Evolutionary conservation across 2,113 vertebrate species (phyloP).

Genomic region (Laterallus jamaicensis): DNA sequence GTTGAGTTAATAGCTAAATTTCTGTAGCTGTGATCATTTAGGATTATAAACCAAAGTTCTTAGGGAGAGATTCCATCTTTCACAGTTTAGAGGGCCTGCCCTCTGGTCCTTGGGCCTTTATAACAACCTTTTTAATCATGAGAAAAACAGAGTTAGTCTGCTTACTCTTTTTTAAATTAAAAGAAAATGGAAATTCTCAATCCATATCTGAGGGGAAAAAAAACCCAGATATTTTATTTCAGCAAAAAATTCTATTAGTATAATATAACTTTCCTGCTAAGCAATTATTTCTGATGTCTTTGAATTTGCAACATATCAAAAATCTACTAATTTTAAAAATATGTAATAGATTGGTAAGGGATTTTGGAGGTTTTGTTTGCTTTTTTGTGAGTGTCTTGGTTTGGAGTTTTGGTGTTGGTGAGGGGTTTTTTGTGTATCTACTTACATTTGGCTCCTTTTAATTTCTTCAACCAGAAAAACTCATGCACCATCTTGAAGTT

Average conservation of each 20-base stretch:
- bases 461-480: neutral
- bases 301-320: neutral
- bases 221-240: neutral
- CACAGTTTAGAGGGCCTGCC: neutral
- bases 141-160: neutral
- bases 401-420: too few relatives aligned
- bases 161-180: neutral
- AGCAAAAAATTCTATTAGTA: neutral
- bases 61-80: neutral
- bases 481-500: neutral
- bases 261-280: neutral
- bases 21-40: neutral
- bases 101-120: neutral
- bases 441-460: neutral
- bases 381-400: neutral
- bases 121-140: neutral
- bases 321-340: neutral
- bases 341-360: neutral
- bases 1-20: neutral
- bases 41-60: neutral
- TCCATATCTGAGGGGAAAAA: neutral
- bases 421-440: neutral
- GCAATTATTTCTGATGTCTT: neutral
- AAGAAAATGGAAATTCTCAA: neutral
- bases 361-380: neutral